Evolutionary conservation across 2,797 vertebrate species (phyloP).

Genomic region (Pangasius larnaudii): DNA sequence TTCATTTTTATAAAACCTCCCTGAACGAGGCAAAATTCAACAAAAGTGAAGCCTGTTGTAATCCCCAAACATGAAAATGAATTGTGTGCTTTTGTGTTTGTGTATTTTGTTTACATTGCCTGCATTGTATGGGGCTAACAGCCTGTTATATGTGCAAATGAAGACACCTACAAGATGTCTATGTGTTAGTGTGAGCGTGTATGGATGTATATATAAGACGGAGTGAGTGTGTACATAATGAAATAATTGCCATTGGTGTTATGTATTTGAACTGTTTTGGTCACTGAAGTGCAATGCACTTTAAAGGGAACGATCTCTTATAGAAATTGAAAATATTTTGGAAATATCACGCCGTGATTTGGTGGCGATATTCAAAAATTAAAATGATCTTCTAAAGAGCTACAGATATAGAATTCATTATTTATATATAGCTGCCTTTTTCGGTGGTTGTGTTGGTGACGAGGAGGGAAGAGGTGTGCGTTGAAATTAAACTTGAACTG

Average conservation of each 20-base stretch:
- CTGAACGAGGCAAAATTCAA: no score
- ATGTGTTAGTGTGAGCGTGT: background rate
- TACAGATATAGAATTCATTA: background rate
- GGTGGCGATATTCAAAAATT: no score
- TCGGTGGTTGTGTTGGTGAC: background rate
- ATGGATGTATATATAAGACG: background rate
- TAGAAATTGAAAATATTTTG: background rate
- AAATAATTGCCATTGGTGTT: background rate
- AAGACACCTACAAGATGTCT: background rate
- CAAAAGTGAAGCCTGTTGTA: background rate
- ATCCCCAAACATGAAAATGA: background rate
- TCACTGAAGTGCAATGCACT: conserved; percentile 3
- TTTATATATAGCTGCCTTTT: background rate
- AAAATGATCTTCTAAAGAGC: background rate
- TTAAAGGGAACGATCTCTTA: background rate
- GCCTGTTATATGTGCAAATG: background rate
- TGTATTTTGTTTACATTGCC: background rate
- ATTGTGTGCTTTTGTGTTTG: background rate
- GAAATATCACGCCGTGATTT: background rate
- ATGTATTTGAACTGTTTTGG: conserved; percentile 10
- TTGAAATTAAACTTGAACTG: background rate
- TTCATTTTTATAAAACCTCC: background rate
- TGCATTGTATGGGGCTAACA: background rate
- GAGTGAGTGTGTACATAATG: background rate
- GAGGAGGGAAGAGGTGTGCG: background rate